phyloP scores from a whole-genome alignment of 2,888 invertebrate species.

The Cheilosia vulpina region DNA sequence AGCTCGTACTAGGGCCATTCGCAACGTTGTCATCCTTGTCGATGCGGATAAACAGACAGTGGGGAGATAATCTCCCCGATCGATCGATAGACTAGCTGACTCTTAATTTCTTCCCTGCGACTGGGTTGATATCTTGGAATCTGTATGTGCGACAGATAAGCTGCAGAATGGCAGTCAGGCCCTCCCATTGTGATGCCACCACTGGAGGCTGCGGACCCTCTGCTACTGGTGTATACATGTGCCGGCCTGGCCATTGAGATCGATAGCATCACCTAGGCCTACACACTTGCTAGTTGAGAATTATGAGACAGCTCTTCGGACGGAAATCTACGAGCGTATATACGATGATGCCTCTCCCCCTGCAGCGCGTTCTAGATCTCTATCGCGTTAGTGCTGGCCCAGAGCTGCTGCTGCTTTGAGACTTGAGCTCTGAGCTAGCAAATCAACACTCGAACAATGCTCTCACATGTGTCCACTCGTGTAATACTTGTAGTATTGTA shows the following conservation, averaged over 20 bases:
- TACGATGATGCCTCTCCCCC: constrained; percentile 12
- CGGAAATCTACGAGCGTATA: constrained; percentile 68
- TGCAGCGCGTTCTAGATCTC: constrained; percentile 52
- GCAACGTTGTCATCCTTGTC: constrained; percentile 40
- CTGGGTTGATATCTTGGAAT: constrained; percentile 62
- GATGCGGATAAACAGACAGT: constrained; percentile 65
- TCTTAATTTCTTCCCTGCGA: constrained; percentile 23
- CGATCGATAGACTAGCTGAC: constrained; percentile 63
- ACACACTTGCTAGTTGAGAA: constrained; percentile 57
- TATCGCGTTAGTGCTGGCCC: constrained; percentile 52
- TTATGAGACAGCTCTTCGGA: constrained; percentile 71
- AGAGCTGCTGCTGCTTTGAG: constrained; percentile 22
- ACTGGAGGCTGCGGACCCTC: constrained; percentile 14
- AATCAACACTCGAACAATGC: constrained; percentile 74
- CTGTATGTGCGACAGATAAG: constrained; percentile 67
- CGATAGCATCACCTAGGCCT: constrained; percentile 67
- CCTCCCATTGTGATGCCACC: constrained; percentile 67
- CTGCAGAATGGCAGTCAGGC: constrained; percentile 54
- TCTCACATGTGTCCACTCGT: constrained; percentile 63
- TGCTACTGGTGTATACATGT: constrained; percentile 10
- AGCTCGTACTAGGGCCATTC: constrained; percentile 18
- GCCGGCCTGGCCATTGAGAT: constrained; percentile 41
- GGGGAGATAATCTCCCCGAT: constrained; percentile 63
- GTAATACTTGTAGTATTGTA: constrained; percentile 42
- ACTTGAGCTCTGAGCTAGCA: constrained; percentile 63